phyloP scores from a whole-genome alignment of 2,888 invertebrate genomes.

The Trachelus stipa region DNA sequence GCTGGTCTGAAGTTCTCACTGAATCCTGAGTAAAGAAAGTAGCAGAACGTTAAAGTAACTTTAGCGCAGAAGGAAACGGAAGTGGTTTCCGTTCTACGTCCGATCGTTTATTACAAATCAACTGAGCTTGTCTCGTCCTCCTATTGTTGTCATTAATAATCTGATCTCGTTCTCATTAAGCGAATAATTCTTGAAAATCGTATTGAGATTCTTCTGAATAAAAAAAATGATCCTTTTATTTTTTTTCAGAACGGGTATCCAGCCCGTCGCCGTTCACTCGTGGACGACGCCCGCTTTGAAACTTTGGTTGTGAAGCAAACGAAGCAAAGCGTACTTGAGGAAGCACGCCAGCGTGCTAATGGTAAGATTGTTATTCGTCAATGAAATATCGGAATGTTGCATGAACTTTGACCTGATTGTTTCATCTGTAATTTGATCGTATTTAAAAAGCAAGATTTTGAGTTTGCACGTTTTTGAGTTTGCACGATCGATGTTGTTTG shows the following conservation, averaged over 20 bases:
- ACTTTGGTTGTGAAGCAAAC: conserved; percentile 95
- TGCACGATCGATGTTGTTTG: conserved; percentile 4
- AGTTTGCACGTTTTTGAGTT: not conserved
- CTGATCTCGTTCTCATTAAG: not conserved
- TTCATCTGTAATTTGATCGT: conserved; percentile 30
- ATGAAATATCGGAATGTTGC: conserved; percentile 15
- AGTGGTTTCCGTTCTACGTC: not conserved
- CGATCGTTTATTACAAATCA: not conserved
- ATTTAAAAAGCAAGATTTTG: conserved; percentile 3
- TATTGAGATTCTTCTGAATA: not conserved
- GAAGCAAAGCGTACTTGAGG: conserved; percentile 91
- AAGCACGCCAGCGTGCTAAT: conserved; percentile 88
- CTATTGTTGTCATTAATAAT: not conserved
- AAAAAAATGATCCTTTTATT: conserved; percentile 28
- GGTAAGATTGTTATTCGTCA: conserved; percentile 71
- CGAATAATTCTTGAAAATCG: not conserved
- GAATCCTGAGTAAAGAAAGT: not conserved
- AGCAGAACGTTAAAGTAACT: not conserved
- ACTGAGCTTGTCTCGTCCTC: not conserved
- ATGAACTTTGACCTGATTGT: conserved; percentile 29
- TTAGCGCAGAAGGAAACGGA: not conserved
- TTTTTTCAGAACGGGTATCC: conserved; percentile 94
- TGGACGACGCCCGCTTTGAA: conserved; percentile 98
- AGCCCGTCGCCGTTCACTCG: conserved; percentile 93
- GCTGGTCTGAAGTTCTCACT: not conserved